A percentile compares a stretch with the other conserved stretches of the same genome.
phyloP scores from a whole-genome alignment of 2,888 invertebrate genomes.

The Calliphora vomitoria region DNA sequence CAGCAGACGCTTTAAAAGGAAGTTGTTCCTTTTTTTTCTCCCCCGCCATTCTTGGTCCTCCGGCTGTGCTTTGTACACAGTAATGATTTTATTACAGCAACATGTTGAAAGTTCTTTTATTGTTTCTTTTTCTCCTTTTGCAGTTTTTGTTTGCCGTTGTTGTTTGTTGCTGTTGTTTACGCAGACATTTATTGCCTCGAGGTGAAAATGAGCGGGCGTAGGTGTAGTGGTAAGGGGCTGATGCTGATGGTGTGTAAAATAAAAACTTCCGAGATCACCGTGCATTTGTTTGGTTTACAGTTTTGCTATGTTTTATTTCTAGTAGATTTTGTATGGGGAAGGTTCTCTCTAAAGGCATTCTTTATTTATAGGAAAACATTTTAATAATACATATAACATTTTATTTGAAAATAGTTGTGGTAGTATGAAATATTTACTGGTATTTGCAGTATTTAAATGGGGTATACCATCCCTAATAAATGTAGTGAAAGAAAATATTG shows the following conservation, averaged over 20 bases:
- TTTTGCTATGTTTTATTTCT: not conserved
- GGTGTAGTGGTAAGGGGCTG: not conserved
- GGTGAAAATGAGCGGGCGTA: conserved; percentile 48
- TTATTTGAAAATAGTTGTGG: too few relatives aligned
- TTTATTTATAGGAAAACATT: too few relatives aligned
- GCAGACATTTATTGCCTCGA: conserved; percentile 70
- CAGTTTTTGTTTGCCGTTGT: conserved; percentile 40
- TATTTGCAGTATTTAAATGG: too few relatives aligned
- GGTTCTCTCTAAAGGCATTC: conserved; percentile 4
- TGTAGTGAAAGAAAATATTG: too few relatives aligned
- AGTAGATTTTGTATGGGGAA: conserved; percentile 5
- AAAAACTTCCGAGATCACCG: conserved; percentile 15
- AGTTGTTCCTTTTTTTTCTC: conserved; percentile 22
- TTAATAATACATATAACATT: too few relatives aligned
- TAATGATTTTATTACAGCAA: conserved; percentile 74
- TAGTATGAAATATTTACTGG: too few relatives aligned
- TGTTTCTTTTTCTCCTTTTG: conserved; percentile 31
- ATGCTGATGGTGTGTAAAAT: not conserved
- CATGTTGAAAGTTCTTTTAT: conserved; percentile 70
- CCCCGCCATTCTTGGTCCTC: conserved; percentile 2
- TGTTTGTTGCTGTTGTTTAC: conserved; percentile 62
- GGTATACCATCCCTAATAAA: too few relatives aligned
- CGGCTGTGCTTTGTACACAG: conserved; percentile 60
- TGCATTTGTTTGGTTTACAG: conserved; percentile 27
- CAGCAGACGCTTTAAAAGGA: conserved; percentile 39